Percentiles rank a stretch among this genome's conserved stretches.
phyloP scores from a whole-genome alignment of 2,113 vertebrate species.

The Setophaga coronata region DNA sequence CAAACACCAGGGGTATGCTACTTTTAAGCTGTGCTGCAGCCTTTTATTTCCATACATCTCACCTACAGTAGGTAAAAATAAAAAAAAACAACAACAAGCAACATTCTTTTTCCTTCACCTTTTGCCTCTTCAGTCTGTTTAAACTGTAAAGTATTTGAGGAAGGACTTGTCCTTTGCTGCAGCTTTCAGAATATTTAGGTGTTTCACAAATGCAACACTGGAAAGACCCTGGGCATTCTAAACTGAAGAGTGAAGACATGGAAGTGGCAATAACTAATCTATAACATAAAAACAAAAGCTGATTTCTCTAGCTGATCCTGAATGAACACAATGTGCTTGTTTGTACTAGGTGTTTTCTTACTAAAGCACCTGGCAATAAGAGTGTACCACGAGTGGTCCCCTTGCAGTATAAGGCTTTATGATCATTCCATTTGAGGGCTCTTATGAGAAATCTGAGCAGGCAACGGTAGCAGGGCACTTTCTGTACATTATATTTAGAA shows the following conservation, averaged over 20 bases:
- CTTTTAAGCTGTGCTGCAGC: neutral
- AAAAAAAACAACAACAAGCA: neutral
- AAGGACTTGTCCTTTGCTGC: neutral
- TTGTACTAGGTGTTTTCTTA: neutral
- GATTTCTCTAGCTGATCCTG: neutral
- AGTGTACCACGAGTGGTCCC: fast-evolving
- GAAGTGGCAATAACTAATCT: neutral
- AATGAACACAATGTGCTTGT: neutral
- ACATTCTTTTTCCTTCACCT: neutral
- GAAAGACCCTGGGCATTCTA: neutral
- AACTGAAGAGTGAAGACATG: neutral
- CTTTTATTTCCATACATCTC: neutral
- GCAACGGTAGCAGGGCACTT: neutral
- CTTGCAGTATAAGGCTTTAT: neutral
- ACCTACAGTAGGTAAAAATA: neutral
- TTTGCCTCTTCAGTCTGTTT: neutral
- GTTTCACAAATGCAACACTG: neutral
- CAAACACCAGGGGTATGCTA: fast-evolving
- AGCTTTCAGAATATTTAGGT: neutral
- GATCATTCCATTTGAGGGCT: neutral
- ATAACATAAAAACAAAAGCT: neutral
- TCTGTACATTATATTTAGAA: neutral
- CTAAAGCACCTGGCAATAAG: neutral
- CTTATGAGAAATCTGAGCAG: neutral
- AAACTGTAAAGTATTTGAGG: neutral